phyloP scores from a whole-genome alignment of 1,140 invertebrate species.

The Drosophila bocki region DNA sequence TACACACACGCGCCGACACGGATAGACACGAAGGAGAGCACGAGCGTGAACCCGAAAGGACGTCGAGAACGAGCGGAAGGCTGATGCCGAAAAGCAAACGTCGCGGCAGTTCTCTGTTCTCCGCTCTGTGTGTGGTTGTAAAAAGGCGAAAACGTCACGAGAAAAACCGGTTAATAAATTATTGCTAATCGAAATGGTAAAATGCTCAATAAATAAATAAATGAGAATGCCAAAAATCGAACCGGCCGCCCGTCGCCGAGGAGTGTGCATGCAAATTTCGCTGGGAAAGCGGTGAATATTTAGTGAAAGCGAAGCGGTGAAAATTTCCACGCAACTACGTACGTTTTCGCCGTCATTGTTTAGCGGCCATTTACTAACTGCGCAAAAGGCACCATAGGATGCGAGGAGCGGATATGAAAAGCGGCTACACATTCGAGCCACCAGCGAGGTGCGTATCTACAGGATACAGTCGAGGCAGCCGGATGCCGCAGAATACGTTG shows the following conservation, averaged over 20 bases:
- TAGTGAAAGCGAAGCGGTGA: conserved; percentile 64
- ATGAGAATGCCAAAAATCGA: conserved; percentile 48
- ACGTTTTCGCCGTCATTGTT: conserved; percentile 52
- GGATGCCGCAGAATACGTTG: neutral
- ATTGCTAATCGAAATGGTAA: conserved; percentile 77
- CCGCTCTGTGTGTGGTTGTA: conserved; percentile 78
- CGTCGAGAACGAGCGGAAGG: conserved; percentile 28
- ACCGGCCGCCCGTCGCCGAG: neutral
- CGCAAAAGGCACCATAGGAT: conserved; percentile 63
- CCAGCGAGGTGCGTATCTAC: conserved; percentile 9
- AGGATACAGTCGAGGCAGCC: conserved; percentile 28
- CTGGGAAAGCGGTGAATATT: conserved; percentile 40
- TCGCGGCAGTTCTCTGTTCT: conserved; percentile 63
- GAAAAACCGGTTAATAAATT: conserved; percentile 84
- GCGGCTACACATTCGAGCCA: conserved; percentile 18
- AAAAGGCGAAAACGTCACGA: conserved; percentile 82
- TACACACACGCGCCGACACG: conserved; percentile 12
- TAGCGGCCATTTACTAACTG: conserved; percentile 74
- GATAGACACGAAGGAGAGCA: conserved; percentile 23
- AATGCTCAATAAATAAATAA: conserved; percentile 68
- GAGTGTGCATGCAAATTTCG: conserved; percentile 29
- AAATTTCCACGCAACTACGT: conserved; percentile 58
- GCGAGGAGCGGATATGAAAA: conserved; percentile 44
- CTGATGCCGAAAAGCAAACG: conserved; percentile 30
- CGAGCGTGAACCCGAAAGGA: conserved; percentile 23